These are phyloP conservation scores for Megalonaias nervosa DNA, from an alignment of 1,140 invertebrate genomes.

Conservation along the genomic window DNA sequence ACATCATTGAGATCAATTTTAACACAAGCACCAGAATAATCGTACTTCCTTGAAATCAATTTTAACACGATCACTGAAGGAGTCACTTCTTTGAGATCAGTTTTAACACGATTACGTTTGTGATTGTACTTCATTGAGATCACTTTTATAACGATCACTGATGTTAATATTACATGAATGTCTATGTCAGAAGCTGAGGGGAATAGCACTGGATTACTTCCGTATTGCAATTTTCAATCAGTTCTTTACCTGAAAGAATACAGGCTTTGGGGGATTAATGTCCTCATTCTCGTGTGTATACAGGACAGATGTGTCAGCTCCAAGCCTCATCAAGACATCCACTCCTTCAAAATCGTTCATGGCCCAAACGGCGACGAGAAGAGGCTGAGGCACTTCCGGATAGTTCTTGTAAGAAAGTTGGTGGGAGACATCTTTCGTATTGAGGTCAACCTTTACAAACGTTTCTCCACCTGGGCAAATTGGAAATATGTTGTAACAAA, in stretches of 20 bases:
- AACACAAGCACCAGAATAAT: too few species aligned
- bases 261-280: conserved; percentile 17
- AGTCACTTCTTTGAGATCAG: too few species aligned
- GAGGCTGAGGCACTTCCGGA: conserved; percentile 28
- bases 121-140: too few species aligned
- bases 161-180: too few species aligned
- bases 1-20: too few species aligned
- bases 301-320: conserved; percentile 22
- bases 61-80: too few species aligned
- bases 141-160: too few species aligned
- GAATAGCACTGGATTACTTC: too few species aligned
- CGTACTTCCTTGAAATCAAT: too few species aligned
- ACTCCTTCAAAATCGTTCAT: conserved; percentile 17
- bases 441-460: conserved; percentile 4
- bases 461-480: neutral
- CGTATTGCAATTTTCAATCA: neutral
- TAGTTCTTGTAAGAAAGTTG: neutral
- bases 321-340: conserved; percentile 18
- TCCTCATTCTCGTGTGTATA: conserved; percentile 16
- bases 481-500: too few species aligned
- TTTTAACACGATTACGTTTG: too few species aligned
- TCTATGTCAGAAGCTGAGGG: too few species aligned
- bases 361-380: conserved; percentile 37
- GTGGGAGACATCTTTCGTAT: conserved; percentile 18
- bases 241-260: conserved; percentile 42